phyloP scores from a whole-genome alignment of 1,140 invertebrate genomes.

The Papilio aristodemus region DNA sequence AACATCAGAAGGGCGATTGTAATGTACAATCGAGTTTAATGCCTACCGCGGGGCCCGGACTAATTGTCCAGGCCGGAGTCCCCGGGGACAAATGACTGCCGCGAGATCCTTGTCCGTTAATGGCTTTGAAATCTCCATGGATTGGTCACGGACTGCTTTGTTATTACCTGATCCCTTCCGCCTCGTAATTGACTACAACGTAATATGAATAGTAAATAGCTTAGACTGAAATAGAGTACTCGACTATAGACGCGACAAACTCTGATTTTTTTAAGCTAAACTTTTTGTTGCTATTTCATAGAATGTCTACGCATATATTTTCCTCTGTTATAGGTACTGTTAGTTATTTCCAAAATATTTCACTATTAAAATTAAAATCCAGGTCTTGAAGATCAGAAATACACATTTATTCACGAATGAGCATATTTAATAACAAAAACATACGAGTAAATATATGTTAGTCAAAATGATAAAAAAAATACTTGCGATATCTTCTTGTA shows the following conservation, averaged over 20 bases:
- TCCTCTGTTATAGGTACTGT: no score
- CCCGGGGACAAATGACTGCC: constrained; percentile 42
- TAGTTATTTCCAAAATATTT: no score
- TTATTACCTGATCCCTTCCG: constrained; percentile 55
- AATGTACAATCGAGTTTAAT: constrained; percentile 57
- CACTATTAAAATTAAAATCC: no score
- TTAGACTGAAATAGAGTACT: constrained; percentile 39
- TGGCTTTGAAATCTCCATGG: constrained; percentile 48
- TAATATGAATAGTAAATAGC: constrained; percentile 48
- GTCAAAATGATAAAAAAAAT: constrained; percentile 25
- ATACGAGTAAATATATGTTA: constrained; percentile 2
- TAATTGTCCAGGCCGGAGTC: constrained; percentile 48
- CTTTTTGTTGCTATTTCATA: no score
- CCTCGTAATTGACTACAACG: constrained; percentile 50
- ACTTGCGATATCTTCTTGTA: constrained; percentile 16
- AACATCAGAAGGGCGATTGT: constrained; percentile 52
- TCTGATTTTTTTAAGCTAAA: not conserved
- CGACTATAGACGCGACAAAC: constrained; percentile 16
- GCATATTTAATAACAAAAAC: not conserved
- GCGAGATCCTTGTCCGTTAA: constrained; percentile 54
- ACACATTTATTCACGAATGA: not conserved
- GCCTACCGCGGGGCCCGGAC: constrained; percentile 53
- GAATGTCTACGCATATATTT: no score
- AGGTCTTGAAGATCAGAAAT: not conserved
- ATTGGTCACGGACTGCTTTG: constrained; percentile 55